A percentile compares a stretch with the other conserved stretches of the same genome.
phyloP scores from a whole-genome alignment of 2,888 invertebrate species.

The Meliscaeva auricollis region DNA sequence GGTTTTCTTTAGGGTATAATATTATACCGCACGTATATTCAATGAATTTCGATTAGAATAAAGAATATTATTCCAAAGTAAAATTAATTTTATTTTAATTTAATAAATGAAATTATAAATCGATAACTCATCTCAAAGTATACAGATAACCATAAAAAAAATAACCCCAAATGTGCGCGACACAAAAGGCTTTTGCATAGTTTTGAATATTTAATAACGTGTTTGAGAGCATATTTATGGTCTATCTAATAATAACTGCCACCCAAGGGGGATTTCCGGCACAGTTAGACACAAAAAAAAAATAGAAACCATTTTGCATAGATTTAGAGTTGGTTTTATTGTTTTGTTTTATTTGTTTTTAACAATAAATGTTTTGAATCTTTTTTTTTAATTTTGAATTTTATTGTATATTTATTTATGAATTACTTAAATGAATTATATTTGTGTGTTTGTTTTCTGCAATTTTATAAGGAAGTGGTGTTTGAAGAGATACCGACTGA shows the following conservation, averaged over 20 bases:
- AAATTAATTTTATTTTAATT: constrained; percentile 1
- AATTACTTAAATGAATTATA: too few species aligned
- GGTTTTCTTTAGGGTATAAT: neutral
- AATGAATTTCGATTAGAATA: constrained; percentile 20
- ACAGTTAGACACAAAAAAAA: neutral
- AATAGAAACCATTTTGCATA: constrained; percentile 1
- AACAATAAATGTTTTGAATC: neutral
- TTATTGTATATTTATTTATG: neutral
- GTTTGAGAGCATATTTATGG: constrained; percentile 11
- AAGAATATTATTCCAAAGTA: constrained; percentile 1
- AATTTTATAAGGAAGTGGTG: too few species aligned
- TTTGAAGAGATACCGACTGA: too few species aligned
- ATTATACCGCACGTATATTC: neutral
- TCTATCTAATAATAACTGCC: too few species aligned
- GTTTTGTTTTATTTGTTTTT: neutral
- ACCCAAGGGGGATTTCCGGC: constrained; percentile 10
- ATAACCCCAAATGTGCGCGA: constrained; percentile 10
- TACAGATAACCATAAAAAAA: constrained; percentile 2
- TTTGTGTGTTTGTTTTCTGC: too few species aligned
- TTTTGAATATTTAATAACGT: constrained; percentile 16
- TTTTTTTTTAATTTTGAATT: neutral
- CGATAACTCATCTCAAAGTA: constrained; percentile 34
- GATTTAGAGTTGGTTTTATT: neutral
- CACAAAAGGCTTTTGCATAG: constrained; percentile 27
- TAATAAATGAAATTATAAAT: constrained; percentile 36